phyloP scores from a whole-genome alignment of 2,797 vertebrate genomes.

The Scyliorhinus canicula region DNA sequence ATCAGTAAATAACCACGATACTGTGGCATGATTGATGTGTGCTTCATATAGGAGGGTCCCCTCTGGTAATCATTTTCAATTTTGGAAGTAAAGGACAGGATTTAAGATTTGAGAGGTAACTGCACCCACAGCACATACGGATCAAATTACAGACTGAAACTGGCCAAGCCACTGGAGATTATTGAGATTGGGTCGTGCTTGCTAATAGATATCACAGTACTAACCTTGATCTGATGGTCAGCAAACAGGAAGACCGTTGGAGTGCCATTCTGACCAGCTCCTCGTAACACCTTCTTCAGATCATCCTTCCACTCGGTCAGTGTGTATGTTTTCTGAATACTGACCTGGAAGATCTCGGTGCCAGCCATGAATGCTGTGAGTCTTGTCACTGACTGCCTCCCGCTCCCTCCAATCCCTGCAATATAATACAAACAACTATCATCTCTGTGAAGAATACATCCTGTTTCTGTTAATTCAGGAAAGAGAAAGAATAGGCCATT shows the following conservation, averaged over 20 bases:
- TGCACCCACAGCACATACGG: neutral
- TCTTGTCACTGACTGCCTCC: constrained; percentile 42
- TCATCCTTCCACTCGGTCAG: constrained; percentile 44
- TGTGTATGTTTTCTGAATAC: constrained; percentile 49
- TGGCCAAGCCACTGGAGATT: neutral
- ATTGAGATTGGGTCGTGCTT: constrained; percentile 30
- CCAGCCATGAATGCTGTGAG: constrained; percentile 44
- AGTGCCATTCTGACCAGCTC: constrained; percentile 43
- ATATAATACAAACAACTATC: neutral
- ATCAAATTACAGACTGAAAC: neutral
- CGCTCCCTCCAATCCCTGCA: constrained; percentile 43
- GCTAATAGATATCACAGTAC: neutral
- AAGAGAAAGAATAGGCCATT: neutral
- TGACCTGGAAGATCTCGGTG: constrained; percentile 47
- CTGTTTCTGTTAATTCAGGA: neutral
- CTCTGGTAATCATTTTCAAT: neutral
- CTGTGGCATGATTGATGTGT: neutral
- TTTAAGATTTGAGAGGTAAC: neutral
- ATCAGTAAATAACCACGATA: neutral
- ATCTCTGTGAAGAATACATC: neutral
- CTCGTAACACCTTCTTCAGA: constrained; percentile 45
- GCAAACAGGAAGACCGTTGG: constrained; percentile 47
- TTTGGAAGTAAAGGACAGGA: neutral
- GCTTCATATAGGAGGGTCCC: neutral
- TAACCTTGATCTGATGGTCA: constrained; percentile 55